Conservation (phyloP, 2,797 vertebrate genomes). For the Phrynocephalus vlangalii region DNA sequence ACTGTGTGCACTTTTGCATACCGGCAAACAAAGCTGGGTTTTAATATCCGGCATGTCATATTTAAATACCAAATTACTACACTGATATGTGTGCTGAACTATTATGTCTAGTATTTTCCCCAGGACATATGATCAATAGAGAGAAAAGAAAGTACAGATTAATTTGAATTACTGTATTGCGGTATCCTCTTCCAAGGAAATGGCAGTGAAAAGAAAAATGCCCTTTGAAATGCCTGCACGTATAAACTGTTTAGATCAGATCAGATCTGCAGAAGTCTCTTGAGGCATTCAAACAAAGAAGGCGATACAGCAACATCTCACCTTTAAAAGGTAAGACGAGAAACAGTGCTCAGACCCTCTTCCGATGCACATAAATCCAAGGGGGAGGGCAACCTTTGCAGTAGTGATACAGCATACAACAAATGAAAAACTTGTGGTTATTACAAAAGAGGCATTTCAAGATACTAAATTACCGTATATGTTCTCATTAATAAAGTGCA, state of each 20-base stretch:
- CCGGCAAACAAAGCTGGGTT: neutral
- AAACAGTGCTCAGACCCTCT: neutral
- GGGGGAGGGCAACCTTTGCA: neutral
- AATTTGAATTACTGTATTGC: neutral
- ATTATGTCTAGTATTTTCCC: neutral
- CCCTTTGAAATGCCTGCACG: neutral
- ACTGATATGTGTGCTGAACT: neutral
- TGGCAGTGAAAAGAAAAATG: too few relatives aligned
- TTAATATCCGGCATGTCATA: neutral
- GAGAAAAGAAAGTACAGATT: neutral
- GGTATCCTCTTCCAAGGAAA: neutral
- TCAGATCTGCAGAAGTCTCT: neutral
- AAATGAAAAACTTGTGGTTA: neutral
- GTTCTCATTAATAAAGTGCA: conserved; percentile 46
- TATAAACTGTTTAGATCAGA: neutral
- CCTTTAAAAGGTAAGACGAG: neutral
- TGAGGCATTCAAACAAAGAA: too few relatives aligned
- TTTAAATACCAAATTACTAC: neutral
- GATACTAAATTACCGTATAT: neutral
- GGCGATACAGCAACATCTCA: neutral
- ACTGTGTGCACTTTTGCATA: neutral
- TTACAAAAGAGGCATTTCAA: conserved; percentile 24
- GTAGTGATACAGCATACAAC: conserved; percentile 27
- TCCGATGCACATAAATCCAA: neutral
- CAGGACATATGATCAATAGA: too few relatives aligned